phyloP scores from a whole-genome alignment of 2,797 vertebrate species.

The Tragopan temminckii region DNA sequence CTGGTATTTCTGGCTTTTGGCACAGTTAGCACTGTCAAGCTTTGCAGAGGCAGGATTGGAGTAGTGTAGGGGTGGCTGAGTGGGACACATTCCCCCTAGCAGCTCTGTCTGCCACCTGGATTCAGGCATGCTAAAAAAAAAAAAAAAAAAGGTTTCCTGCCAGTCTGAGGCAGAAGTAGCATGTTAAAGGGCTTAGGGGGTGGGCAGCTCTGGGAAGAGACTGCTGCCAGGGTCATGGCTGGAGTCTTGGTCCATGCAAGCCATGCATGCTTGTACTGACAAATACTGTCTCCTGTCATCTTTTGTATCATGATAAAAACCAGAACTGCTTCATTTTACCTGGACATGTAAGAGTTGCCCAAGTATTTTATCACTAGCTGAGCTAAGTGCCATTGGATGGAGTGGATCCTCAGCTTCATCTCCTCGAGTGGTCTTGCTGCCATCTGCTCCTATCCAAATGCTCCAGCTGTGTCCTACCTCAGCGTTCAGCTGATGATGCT shows the following conservation, averaged over 20 bases:
- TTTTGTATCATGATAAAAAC: neutral
- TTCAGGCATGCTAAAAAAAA: slow-evolving; percentile 19
- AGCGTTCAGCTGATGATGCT: slow-evolving; percentile 1
- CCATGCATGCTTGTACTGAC: neutral
- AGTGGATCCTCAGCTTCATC: slow-evolving; percentile 35
- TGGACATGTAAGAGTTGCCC: neutral
- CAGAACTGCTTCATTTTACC: neutral
- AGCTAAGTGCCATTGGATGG: neutral
- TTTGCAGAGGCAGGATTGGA: slow-evolving; percentile 11
- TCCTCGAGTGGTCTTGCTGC: slow-evolving; percentile 53
- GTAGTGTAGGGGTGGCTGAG: neutral
- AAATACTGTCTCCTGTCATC: neutral
- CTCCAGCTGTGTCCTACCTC: slow-evolving; percentile 41
- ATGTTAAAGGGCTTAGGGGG: neutral
- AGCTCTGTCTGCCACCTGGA: neutral
- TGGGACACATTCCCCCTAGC: neutral
- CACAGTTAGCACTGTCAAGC: neutral
- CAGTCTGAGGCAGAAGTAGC: neutral
- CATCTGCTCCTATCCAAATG: slow-evolving; percentile 52
- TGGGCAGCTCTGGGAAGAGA: neutral
- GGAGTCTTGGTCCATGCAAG: neutral
- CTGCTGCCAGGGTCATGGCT: neutral
- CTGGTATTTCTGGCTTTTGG: slow-evolving; percentile 11
- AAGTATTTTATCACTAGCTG: slow-evolving; percentile 38
- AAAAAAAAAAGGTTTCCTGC: neutral